Percentiles rank a stretch among this genome's conserved stretches.
These are phyloP conservation scores for Ptycholaimellus sp. DNA, from an alignment of 2,888 invertebrate genomes.

Conservation along the genomic window DNA sequence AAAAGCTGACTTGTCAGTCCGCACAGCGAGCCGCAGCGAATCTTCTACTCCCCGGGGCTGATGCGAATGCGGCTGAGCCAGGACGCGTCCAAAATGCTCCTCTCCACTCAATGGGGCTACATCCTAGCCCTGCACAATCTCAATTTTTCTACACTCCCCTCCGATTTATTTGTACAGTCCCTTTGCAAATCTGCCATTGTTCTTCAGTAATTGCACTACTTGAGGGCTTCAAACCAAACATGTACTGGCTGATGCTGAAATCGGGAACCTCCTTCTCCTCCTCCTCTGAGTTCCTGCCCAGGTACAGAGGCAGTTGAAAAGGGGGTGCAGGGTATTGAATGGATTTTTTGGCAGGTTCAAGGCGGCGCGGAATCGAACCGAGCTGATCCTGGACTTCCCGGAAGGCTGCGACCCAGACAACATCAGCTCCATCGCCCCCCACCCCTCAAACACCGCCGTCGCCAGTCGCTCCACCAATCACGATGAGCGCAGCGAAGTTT, in stretches of 20 bases:
- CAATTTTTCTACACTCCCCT: conserved; percentile 49
- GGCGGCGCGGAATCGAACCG: conserved; percentile 54
- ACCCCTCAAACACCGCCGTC: conserved; percentile 69
- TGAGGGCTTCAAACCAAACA: conserved; percentile 45
- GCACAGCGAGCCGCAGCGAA: conserved; percentile 42
- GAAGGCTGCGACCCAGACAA: conserved; percentile 60
- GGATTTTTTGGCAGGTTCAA: too few species aligned
- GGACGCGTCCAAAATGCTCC: conserved; percentile 58
- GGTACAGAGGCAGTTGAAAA: too few species aligned
- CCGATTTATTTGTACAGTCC: conserved; percentile 33
- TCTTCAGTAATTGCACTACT: conserved; percentile 7
- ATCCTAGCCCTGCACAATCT: conserved; percentile 67
- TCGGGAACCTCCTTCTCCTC: conserved; percentile 55
- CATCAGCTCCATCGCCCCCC: conserved; percentile 63
- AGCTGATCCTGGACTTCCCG: conserved; percentile 71
- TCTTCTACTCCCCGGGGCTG: conserved; percentile 58
- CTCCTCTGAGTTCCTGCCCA: conserved; percentile 33
- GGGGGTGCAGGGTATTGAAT: too few species aligned
- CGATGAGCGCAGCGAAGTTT: conserved; percentile 58
- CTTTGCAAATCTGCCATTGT: neutral
- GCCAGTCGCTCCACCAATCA: conserved; percentile 62
- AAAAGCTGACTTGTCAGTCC: neutral
- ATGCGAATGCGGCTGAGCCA: conserved; percentile 68
- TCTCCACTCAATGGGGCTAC: conserved; percentile 69
- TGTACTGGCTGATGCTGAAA: conserved; percentile 65